Evolutionary conservation across 2,888 invertebrate genomes (phyloP), one percentile per base, ranked within the genome.

Genomic region (Folsomia manolachei): DNA sequence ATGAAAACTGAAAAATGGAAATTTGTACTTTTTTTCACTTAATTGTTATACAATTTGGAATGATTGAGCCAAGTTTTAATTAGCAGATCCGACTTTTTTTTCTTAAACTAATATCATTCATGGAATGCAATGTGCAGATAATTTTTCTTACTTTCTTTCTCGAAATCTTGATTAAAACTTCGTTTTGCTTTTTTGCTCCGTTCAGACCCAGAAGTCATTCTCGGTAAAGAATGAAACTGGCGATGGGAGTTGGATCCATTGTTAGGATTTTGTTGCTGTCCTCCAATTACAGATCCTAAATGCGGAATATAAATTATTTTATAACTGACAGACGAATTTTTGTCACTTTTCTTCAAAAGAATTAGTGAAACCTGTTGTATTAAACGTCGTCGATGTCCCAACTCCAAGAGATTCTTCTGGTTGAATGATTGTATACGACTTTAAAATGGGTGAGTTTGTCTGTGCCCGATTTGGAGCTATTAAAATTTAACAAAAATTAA

Each of bases 161-260:
- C 75, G 27, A 74, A 74, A 23, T 77, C 74, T 56, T 56, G 56
- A 56, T 56, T 56, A 56, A 21, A 56, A 56, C 56, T 56, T 52
- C 77, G 53, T 67, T 77, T 77, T 19, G 67, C 68, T 26, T 71
- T 73, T 71, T 73, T 77, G 63, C 69, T 72, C 24, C 72, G 64
- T 18, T 72, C 72, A 18, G 72, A 63, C 21, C 69, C 72, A 63
- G 74, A 77, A 61, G 71, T 76, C 77, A 80, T 73, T 71, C 80
- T 66, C 21, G 80, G 80, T 23, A 80, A 73, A 56, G 79, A 80
- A 73, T 79, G 77, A 72, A 79, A 80, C 69, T 78, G 79, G 69
- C 79, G 70, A n/a, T 53, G 67, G 56, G 21, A 11, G 25, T 56
- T 53, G 23, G 72, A 67, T n/a, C 53, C 64, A 71, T 69, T 69